phyloP scores from a whole-genome alignment of 2,888 invertebrate species.

The Eupithecia inturbata region DNA sequence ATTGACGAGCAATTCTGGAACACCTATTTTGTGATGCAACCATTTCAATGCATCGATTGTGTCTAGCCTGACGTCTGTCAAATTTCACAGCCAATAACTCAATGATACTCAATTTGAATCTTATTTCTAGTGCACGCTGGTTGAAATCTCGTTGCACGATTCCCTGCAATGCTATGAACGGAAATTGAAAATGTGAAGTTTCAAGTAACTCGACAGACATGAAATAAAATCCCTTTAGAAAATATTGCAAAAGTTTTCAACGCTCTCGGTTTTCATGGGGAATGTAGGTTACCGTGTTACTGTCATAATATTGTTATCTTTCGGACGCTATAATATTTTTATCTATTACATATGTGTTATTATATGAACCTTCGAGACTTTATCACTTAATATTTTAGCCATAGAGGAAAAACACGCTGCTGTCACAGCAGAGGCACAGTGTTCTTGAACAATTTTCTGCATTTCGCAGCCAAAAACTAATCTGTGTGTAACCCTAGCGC shows the following conservation, averaged over 20 bases:
- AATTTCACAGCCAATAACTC: neutral
- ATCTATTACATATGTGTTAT: neutral
- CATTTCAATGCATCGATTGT: slow-evolving; percentile 5
- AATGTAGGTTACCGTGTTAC: slow-evolving; percentile 10
- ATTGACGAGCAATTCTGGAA: neutral
- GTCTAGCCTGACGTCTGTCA: neutral
- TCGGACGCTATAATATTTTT: too few relatives aligned
- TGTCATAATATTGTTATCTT: neutral
- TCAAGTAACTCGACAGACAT: slow-evolving; percentile 14
- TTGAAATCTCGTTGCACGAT: slow-evolving; percentile 5
- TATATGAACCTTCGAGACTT: neutral
- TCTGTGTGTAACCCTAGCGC: too few relatives aligned
- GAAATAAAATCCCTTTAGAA: slow-evolving; percentile 9
- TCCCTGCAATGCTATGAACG: slow-evolving; percentile 1
- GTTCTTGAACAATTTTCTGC: too few relatives aligned
- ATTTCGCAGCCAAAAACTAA: too few relatives aligned
- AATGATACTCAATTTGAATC: slow-evolving; percentile 7
- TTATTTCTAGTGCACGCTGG: slow-evolving; percentile 12
- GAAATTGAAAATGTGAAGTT: slow-evolving; percentile 29
- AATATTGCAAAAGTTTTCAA: slow-evolving; percentile 13
- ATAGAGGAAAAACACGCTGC: neutral
- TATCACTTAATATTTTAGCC: neutral
- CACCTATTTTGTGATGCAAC: neutral
- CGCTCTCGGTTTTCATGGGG: neutral
- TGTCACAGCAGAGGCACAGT: neutral